These are phyloP conservation scores for Drosophila nr. fundita DNA, from an alignment of 2,888 invertebrate genomes.

Conservation along the genomic window DNA sequence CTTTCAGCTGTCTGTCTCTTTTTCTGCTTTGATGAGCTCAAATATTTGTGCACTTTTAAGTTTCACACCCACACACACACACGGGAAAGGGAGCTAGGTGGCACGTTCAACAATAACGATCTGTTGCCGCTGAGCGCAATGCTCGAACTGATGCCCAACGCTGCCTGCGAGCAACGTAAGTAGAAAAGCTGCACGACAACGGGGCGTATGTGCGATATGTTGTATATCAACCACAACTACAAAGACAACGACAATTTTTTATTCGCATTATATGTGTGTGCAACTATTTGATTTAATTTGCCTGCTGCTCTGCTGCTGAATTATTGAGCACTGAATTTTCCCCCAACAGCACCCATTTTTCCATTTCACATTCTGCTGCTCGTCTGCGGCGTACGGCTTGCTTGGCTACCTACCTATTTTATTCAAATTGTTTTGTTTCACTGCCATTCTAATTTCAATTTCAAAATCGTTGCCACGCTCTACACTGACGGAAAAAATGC, in stretches of 20 bases:
- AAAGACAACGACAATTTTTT: conserved; percentile 34
- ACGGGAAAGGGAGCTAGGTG: neutral
- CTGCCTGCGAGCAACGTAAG: conserved; percentile 65
- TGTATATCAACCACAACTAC: conserved; percentile 53
- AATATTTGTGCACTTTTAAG: conserved; percentile 56
- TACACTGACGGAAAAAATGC: neutral
- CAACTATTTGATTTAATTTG: conserved; percentile 79
- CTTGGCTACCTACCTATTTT: neutral
- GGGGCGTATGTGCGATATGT: conserved; percentile 81
- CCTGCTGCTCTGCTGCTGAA: conserved; percentile 43
- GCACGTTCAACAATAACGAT: conserved; percentile 50
- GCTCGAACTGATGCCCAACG: conserved; percentile 70
- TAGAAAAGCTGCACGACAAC: conserved; percentile 60
- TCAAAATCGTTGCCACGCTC: conserved; percentile 44
- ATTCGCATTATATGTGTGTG: conserved; percentile 69
- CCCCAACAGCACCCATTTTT: neutral
- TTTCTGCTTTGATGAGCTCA: conserved; percentile 24
- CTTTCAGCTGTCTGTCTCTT: neutral
- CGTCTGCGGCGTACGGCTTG: conserved; percentile 23
- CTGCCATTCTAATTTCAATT: conserved; percentile 73
- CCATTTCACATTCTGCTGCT: conserved; percentile 12
- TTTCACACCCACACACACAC: conserved; percentile 17
- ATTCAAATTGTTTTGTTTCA: conserved; percentile 65
- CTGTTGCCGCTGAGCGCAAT: conserved; percentile 69
- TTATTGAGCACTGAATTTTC: conserved; percentile 55